These are phyloP conservation scores for Huso huso DNA, from an alignment of 2,797 vertebrate genomes.

Conservation along the genomic window DNA sequence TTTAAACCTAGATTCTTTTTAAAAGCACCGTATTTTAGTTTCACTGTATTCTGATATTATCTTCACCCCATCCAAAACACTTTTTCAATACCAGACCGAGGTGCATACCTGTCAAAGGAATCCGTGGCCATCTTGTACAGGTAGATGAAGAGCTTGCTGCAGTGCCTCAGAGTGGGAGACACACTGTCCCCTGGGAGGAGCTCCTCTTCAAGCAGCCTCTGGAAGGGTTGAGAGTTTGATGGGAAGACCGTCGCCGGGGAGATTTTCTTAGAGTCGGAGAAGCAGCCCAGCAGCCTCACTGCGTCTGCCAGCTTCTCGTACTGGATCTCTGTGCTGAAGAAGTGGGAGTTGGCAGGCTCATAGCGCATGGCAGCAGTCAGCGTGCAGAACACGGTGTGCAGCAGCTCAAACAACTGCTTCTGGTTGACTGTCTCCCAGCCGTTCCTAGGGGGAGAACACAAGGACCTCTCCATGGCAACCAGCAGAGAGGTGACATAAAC, in stretches of 20 bases:
- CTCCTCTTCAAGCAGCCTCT: conserved; percentile 88
- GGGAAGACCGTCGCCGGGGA: conserved; percentile 70
- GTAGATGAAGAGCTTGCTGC: conserved; percentile 95
- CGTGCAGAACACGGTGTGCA: conserved; percentile 88
- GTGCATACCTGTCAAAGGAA: conserved; percentile 89
- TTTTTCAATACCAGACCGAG: not conserved
- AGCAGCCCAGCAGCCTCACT: conserved; percentile 90
- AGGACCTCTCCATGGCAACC: conserved; percentile 90
- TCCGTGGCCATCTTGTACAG: conserved; percentile 96
- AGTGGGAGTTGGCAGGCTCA: conserved; percentile 93
- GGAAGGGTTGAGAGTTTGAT: conserved; percentile 88
- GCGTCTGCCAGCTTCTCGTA: conserved; percentile 96
- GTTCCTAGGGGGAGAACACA: conserved; percentile 74
- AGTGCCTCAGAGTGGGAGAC: conserved; percentile 80
- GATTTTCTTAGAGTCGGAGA: conserved; percentile 87
- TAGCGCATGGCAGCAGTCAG: conserved; percentile 97
- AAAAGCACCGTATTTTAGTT: too few relatives aligned
- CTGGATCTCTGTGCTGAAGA: conserved; percentile 96
- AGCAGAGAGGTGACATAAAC: conserved; percentile 92
- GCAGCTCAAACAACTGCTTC: conserved; percentile 89
- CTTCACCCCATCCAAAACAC: too few relatives aligned
- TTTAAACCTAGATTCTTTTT: too few relatives aligned
- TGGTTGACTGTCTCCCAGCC: conserved; percentile 92
- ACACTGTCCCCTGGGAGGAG: conserved; percentile 66
- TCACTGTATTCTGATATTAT: too few relatives aligned